Evolutionary conservation across 2,888 invertebrate genomes (phyloP).

Genomic region (Isotomurus palustris): DNA sequence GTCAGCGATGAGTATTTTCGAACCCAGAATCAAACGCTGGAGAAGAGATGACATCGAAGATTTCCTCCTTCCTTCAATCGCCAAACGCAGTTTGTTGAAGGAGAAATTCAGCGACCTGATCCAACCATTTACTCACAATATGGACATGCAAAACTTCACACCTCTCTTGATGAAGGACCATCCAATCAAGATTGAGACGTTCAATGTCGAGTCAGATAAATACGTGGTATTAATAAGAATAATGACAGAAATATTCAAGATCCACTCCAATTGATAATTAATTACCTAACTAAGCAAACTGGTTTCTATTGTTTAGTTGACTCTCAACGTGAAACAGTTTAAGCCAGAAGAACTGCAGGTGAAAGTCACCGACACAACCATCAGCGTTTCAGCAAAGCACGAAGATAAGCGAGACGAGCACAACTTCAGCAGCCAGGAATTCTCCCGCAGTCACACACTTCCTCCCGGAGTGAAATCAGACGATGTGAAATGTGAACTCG

Average conservation of each 20-base stretch:
- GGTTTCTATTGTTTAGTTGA: slow-evolving; percentile 9
- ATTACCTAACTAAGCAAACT: background rate
- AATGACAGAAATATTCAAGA: background rate
- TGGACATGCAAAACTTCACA: slow-evolving; percentile 2
- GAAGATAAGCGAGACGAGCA: slow-evolving; percentile 16
- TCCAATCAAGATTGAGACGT: slow-evolving; percentile 22
- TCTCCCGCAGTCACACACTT: slow-evolving; percentile 14
- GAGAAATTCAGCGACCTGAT: background rate
- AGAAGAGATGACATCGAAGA: slow-evolving; percentile 8
- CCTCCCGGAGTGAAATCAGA: slow-evolving; percentile 15
- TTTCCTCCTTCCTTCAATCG: slow-evolving; percentile 16
- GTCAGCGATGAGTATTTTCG: slow-evolving; percentile 7
- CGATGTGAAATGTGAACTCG: slow-evolving; percentile 21
- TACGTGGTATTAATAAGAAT: slow-evolving; percentile 17
- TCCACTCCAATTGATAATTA: background rate
- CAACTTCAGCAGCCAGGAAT: slow-evolving; percentile 24
- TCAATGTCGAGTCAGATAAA: slow-evolving; percentile 16
- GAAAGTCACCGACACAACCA: slow-evolving; percentile 14
- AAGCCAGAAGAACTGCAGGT: slow-evolving; percentile 26
- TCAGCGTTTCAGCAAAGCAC: slow-evolving; percentile 22
- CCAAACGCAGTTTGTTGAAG: background rate
- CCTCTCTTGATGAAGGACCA: slow-evolving; percentile 12
- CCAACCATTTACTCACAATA: background rate
- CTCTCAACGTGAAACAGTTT: slow-evolving; percentile 20
- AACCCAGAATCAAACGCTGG: slow-evolving; percentile 1